Evolutionary conservation across 2,113 vertebrate species (phyloP).

Genomic region (Lamprotornis superbus): DNA sequence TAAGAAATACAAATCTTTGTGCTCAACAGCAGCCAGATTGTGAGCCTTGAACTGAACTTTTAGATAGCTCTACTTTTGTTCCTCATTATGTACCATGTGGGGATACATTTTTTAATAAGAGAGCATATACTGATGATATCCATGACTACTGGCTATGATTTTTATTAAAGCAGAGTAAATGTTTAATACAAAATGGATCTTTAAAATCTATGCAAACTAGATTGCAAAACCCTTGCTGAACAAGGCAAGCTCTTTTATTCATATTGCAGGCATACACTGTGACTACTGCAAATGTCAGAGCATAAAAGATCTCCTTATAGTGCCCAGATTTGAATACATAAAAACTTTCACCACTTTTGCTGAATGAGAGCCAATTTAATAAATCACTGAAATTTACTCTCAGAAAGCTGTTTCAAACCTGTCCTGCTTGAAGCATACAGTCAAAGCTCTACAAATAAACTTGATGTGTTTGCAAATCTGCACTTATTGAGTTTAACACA

Average conservation of each 20-base stretch:
- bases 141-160: not conserved
- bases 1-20: not conserved
- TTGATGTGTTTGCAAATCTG: not conserved
- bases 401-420: conserved; percentile 35
- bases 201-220: conserved; percentile 1
- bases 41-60: not conserved
- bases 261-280: not conserved
- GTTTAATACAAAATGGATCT: conserved; percentile 9
- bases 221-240: not conserved
- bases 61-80: not conserved
- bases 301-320: not conserved
- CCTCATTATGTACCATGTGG: not conserved
- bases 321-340: not conserved
- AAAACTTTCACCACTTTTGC: not conserved
- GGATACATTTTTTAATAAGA: not conserved
- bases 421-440: not conserved
- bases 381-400: conserved; percentile 37
- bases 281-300: not conserved
- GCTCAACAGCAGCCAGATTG: not conserved
- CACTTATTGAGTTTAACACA: not conserved
- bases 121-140: not conserved
- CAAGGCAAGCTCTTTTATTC: not conserved
- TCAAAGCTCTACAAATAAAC: not conserved
- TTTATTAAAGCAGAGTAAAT: conserved; percentile 9
- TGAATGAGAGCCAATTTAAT: conserved; percentile 56